Evolutionary conservation across 2,888 invertebrate genomes (phyloP), one percentile per base, ranked within the genome.

Genomic region (Hypercompe scribonia): DNA sequence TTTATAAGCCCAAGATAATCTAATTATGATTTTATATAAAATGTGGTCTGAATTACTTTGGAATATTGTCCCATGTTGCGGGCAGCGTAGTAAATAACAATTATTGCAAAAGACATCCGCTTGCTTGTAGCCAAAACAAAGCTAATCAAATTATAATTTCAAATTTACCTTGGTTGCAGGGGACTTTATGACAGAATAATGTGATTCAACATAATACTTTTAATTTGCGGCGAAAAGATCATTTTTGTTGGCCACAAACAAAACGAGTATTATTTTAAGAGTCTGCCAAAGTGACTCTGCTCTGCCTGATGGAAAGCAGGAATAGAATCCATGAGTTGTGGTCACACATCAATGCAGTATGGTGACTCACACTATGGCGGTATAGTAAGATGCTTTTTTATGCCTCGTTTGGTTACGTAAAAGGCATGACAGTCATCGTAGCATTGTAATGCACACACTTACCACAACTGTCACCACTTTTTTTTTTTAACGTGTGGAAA

Each of bases 1-100:
- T 72, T 91, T 90, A 82, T 84, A 88, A 83, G 80, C 80, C 79
- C 77, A 79, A 88, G 86, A 88, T 92, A 90, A 92, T 92, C 90
- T 90, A 93, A 93, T 91, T 91, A 91, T 87, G 87, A 89, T 92
- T 90, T 88, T 84, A 85, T 85, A 87, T 78, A 88, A 88, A 89
- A 87, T 84, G 81, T 81, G 82, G 83, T 84, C 73, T 77, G 61
- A 82, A 80, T 79, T 77, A 54, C 42, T 65, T 68, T 72, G 70
- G 82, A 79, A 83, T 81, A 78, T 85, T 86, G 79, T 83, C 82
- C 78, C 79, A 84, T 81, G 79, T 83, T 76, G 81, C 80, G 74
- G 82, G 79, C 82, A 79, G 75, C 79, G 83, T 84, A 84, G 88
- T 87, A 89, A 90, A 89, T 88, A 88, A 89, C 86, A 86, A 88